These are phyloP conservation scores for Oscheius sp. DNA, from an alignment of 1,140 invertebrate species.

Conservation along the genomic window DNA sequence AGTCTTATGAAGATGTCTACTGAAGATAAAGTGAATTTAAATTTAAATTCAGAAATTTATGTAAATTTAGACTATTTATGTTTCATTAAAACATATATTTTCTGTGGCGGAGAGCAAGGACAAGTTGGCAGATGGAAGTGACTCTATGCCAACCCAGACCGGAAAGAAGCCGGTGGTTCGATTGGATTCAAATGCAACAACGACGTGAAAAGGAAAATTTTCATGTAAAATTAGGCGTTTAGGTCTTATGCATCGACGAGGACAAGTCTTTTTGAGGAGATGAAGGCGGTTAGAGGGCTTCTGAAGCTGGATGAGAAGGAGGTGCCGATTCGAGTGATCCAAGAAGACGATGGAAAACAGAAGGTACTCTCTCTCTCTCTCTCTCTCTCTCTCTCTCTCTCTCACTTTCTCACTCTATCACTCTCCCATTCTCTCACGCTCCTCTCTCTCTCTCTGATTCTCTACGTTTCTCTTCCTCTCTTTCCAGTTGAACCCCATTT, in stretches of 20 bases:
- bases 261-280: background rate
- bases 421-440: too few relatives aligned
- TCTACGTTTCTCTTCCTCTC: too few relatives aligned
- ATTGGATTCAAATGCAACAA: background rate
- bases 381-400: too few relatives aligned
- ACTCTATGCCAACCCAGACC: background rate
- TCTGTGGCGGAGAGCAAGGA: background rate
- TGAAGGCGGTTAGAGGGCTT: background rate
- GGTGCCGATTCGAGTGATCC: too few relatives aligned
- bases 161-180: background rate
- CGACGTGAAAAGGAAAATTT: background rate
- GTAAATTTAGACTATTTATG: background rate
- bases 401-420: too few relatives aligned
- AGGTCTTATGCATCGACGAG: background rate
- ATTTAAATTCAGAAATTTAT: background rate
- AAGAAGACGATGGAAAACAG: background rate
- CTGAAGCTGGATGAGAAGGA: background rate
- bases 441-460: too few relatives aligned
- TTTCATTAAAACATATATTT: background rate
- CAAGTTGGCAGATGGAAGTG: background rate
- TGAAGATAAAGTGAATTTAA: background rate
- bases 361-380: too few relatives aligned
- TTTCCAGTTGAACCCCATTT: too few relatives aligned
- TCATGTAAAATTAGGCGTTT: background rate
- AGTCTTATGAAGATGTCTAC: conserved; percentile 1